Evolutionary conservation across 53 echinoderm and acorn worm species (phyloP).

Genomic region (Luidia sarsii): DNA sequence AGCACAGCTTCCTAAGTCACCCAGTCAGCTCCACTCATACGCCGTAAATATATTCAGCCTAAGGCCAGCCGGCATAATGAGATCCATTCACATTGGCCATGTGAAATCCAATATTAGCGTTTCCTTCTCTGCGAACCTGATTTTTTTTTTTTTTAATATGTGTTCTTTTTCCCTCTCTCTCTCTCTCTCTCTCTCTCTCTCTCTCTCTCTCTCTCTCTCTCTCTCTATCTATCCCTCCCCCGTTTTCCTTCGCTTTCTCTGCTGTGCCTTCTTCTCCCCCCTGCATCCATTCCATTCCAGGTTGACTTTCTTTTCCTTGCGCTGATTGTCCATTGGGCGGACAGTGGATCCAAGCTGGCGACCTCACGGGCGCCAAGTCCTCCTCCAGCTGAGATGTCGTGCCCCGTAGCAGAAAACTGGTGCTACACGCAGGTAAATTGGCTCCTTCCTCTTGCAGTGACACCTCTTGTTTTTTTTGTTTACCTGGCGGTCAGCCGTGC

Average conservation of each 20-base stretch:
- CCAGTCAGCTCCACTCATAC: not conserved
- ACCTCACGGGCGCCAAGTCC: conserved; percentile 99
- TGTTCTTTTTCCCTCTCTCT: not conserved
- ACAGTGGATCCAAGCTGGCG: conserved; percentile 85
- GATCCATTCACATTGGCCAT: conserved; percentile 19
- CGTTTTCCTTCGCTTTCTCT: too few relatives aligned
- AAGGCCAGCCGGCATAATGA: conserved; percentile 26
- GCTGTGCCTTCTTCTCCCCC: too few relatives aligned
- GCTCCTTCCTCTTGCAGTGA: too few relatives aligned
- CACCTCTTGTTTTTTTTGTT: too few relatives aligned
- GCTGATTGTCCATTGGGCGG: not conserved
- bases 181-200: too few relatives aligned
- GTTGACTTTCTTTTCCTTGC: not conserved
- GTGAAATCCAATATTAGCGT: conserved; percentile 40
- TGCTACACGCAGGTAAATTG: conserved; percentile 99
- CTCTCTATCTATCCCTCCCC: too few relatives aligned
- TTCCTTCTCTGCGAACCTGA: not conserved
- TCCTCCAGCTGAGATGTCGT: conserved; percentile 91
- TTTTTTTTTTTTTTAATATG: conserved; percentile 13
- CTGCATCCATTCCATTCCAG: not conserved
- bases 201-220: too few relatives aligned
- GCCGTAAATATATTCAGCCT: not conserved
- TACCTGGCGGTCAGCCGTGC: too few relatives aligned
- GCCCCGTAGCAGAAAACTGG: conserved; percentile 99
- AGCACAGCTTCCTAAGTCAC: conserved; percentile 14